Conservation (phyloP, 2,113 vertebrate genomes). For the Dicerorhinus sumatrensis region DNA sequence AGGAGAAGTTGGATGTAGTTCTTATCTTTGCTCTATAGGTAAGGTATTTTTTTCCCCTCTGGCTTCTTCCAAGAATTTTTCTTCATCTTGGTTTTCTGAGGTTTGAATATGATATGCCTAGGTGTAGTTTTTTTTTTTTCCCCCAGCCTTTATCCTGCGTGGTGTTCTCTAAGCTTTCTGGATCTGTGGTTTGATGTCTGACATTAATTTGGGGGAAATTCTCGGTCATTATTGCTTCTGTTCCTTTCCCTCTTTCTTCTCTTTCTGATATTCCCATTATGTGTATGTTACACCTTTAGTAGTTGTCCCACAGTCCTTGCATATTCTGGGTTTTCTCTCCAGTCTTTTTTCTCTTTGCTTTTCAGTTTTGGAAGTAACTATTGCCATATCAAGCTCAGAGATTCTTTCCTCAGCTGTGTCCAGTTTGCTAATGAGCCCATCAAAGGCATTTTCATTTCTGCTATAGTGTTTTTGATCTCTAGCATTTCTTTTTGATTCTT, state of each 20-base stretch:
- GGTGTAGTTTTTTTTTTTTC: not conserved
- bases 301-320: not conserved
- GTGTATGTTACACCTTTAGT: not conserved
- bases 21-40: not conserved
- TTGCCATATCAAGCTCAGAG: not conserved
- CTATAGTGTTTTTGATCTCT: not conserved
- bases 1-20: not conserved
- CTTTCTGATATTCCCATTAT: not conserved
- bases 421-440: not conserved
- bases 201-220: not conserved
- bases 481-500: not conserved
- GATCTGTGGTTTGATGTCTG: not conserved
- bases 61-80: not conserved
- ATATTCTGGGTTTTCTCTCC: not conserved
- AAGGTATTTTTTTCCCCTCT: not conserved
- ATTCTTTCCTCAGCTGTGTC: not conserved
- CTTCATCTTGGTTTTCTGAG: not conserved
- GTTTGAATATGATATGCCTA: not conserved
- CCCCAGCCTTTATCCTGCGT: not conserved
- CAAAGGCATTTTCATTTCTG: not conserved
- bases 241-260: not conserved
- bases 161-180: not conserved
- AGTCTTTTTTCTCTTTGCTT: not conserved
- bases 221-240: not conserved
- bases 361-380: not conserved